Conservation (phyloP, 2,113 vertebrate species). For the Eulemur macaco region DNA sequence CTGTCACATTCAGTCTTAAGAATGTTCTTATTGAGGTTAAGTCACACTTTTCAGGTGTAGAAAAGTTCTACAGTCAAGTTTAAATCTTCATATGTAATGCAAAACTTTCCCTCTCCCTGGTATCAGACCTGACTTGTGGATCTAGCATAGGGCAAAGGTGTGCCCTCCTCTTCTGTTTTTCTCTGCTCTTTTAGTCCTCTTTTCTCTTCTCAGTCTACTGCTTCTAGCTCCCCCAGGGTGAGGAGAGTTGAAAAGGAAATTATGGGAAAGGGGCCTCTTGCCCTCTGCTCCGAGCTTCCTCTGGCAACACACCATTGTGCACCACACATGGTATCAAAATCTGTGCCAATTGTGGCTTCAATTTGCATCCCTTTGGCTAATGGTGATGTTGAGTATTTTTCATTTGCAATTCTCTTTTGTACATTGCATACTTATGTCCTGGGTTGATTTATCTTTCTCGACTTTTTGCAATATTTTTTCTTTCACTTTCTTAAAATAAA, state of each 20-base stretch:
- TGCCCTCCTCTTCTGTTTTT: background rate
- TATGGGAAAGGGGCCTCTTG: background rate
- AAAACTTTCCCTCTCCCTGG: background rate
- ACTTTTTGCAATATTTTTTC: background rate
- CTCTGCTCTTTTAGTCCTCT: background rate
- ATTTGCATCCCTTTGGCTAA: background rate
- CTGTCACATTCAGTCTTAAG: background rate
- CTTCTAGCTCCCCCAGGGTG: background rate
- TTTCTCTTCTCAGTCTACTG: background rate
- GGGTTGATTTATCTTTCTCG: background rate
- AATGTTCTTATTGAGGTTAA: background rate
- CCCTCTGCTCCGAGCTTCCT: background rate
- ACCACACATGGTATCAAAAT: background rate
- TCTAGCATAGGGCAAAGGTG: background rate
- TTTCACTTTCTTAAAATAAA: slow-evolving; percentile 19
- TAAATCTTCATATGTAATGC: background rate
- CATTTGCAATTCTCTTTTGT: background rate
- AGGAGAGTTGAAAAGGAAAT: background rate
- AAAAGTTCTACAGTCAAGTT: background rate
- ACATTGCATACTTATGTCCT: background rate
- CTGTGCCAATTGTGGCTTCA: background rate
- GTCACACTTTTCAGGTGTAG: background rate
- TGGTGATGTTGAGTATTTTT: background rate
- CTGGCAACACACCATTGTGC: accelerated
- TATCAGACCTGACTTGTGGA: background rate